A percentile compares a stretch with the other conserved stretches of the same genome.
Conservation (phyloP, 2,113 vertebrate genomes). For the Columba livia region DNA sequence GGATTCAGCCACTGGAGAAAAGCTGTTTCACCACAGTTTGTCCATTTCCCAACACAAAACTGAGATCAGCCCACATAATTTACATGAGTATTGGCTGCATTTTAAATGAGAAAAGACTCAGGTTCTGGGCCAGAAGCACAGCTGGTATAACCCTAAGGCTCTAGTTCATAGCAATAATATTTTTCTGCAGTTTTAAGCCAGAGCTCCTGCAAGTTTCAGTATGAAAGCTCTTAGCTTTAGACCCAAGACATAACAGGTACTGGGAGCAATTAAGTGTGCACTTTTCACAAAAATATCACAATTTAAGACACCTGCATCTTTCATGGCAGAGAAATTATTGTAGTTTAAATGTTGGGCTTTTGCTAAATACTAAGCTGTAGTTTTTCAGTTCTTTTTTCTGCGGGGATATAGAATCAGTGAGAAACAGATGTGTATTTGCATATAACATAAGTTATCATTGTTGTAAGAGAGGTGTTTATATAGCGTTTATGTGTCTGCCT, state of each 20-base stretch:
- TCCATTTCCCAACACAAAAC: neutral
- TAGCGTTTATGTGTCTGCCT: neutral
- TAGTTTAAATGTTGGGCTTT: neutral
- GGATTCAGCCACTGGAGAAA: neutral
- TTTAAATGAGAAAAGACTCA: neutral
- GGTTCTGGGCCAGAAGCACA: constrained; percentile 8
- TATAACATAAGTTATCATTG: neutral
- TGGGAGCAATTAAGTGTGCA: neutral
- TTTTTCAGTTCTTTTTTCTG: neutral
- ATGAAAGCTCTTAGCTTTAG: neutral
- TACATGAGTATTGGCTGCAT: neutral
- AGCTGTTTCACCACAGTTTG: neutral
- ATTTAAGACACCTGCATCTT: neutral
- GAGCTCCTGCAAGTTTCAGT: neutral
- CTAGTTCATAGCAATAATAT: neutral
- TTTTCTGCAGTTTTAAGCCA: constrained; percentile 16
- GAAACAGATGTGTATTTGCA: neutral
- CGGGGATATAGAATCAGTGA: neutral
- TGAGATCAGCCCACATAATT: neutral
- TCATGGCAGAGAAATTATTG: neutral
- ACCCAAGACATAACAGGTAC: neutral
- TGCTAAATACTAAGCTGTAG: neutral
- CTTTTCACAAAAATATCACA: neutral
- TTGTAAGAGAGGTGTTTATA: neutral
- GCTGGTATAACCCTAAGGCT: neutral